Percentiles rank a stretch among this genome's conserved stretches.
These are phyloP conservation scores for Ornithorhynchus anatinus DNA, from an alignment of 2,113 vertebrate genomes.

Conservation along the genomic window DNA sequence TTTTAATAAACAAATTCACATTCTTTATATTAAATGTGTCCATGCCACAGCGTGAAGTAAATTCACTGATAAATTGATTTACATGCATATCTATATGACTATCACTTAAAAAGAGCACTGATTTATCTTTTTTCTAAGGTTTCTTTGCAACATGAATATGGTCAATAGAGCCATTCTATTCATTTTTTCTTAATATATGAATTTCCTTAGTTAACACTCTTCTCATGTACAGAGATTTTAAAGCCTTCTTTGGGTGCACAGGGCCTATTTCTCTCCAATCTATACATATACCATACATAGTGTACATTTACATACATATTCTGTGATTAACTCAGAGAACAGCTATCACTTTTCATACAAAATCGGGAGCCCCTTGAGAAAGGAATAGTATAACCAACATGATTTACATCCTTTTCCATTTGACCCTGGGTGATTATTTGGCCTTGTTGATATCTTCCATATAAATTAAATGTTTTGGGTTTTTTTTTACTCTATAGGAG, in stretches of 20 bases:
- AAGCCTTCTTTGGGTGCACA: neutral
- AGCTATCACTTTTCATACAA: neutral
- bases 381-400: accelerated
- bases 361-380: neutral
- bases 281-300: neutral
- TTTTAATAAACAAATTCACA: neutral
- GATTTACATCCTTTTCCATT: neutral
- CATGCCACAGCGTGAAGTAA: neutral
- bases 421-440: neutral
- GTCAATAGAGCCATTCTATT: neutral
- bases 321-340: neutral
- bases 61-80: neutral
- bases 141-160: neutral
- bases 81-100: neutral
- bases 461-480: neutral
- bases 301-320: neutral
- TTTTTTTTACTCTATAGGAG: conserved; percentile 6
- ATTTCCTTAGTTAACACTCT: neutral
- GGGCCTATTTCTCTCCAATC: neutral
- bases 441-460: neutral
- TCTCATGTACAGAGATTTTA: neutral
- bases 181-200: neutral
- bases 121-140: neutral
- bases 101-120: neutral
- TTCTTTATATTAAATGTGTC: conserved; percentile 8